Base-by-base conservation (phyloP, 2,888 invertebrate species). In the Drosophila demipolita region DNA sequence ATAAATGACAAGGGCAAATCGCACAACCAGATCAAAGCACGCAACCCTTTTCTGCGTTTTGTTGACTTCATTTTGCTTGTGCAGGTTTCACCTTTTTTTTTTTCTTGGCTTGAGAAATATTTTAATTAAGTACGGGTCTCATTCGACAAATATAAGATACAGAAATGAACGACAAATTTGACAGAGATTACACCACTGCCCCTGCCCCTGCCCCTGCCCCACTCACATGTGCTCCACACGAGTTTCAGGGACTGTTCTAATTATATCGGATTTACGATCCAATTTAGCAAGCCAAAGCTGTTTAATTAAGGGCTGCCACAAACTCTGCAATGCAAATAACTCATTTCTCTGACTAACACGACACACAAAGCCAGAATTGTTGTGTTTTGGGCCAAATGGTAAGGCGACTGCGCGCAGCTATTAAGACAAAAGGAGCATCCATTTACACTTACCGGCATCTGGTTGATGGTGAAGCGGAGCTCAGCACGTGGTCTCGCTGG, bases 401-500 rank as follows among this genome's bases (percentile, higher is more conserved):
- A 2, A 36, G 65, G 32, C 26, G 48, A 26, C 38, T 29, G 26
- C 33, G 38, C 29, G 26, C 15, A n/a, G n/a, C 45, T 48, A 33
- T 35, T 33, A 20, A 36, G 23, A 36, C 35, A 42, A 48, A 48
- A 6, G 20, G 11, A 45, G 32, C 26, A 15, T 38, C 5, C n/a
- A 32, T 33, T 9, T 59, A 23, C 26, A 94, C 96, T 96, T 93
- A 97, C 97, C 94, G 95, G 95, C 78, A 95, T 94, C 90, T 96
- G 96, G 92, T 97, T 97, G 73, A 97, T 94, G 82, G 95, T 95
- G 86, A 97, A 96, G 79, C 95, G 96, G 75, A 97, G 94, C 77
- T 95, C 95, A 29, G 96, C 96, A 32, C 95, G 94, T 7, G 97
- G 97, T 77, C 95, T 94, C 7, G 97, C 96, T 11, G 96, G 95